Conservation (phyloP, 2,888 invertebrate genomes). For the Troilus luridus region DNA sequence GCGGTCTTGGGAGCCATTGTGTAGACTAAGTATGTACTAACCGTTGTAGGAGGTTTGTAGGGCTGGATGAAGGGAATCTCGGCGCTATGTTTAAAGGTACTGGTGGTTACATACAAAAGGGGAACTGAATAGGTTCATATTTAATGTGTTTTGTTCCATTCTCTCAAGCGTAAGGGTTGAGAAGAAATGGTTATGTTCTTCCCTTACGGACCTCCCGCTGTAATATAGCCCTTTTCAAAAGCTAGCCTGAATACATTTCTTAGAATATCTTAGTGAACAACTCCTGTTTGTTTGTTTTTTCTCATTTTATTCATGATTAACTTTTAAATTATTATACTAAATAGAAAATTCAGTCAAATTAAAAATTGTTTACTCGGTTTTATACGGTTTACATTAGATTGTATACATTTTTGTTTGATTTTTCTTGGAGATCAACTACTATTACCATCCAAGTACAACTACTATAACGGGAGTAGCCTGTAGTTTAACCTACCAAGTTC, state of each 20-base stretch:
- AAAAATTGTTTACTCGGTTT: not conserved
- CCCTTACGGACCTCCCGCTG: not conserved
- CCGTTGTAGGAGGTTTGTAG: constrained; percentile 15
- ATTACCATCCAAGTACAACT: too few species aligned
- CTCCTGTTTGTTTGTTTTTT: not conserved
- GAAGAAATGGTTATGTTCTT: constrained; percentile 21
- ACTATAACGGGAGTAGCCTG: too few species aligned
- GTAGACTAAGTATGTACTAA: not conserved
- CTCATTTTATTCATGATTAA: not conserved
- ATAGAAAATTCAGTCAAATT: not conserved
- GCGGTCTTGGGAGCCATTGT: not conserved
- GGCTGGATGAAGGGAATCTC: not conserved
- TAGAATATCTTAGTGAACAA: not conserved
- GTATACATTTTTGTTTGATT: too few species aligned
- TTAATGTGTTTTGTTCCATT: constrained; percentile 25
- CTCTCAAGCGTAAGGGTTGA: constrained; percentile 1
- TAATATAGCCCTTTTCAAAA: not conserved
- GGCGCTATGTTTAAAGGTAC: not conserved
- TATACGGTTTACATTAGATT: too few species aligned
- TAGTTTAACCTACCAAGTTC: too few species aligned
- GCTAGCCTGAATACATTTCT: not conserved
- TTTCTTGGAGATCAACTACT: too few species aligned
- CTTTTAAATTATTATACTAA: not conserved
- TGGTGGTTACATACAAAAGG: not conserved
- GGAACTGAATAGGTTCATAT: not conserved